These are phyloP conservation scores for Tachyglossus aculeatus DNA, from an alignment of 2,797 vertebrate genomes.

Conservation along the genomic window DNA sequence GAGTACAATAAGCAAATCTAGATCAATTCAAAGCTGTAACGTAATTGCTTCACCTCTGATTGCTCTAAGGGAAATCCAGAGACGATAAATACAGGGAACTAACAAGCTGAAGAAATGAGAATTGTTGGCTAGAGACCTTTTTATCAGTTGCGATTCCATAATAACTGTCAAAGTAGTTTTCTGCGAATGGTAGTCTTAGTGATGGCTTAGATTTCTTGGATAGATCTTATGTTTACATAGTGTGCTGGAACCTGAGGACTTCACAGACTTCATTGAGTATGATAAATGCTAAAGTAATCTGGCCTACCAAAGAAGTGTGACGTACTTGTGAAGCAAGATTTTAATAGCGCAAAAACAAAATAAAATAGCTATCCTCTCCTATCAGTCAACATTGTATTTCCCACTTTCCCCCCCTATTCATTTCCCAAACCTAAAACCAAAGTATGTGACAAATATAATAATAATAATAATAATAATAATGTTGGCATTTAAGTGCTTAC, in stretches of 20 bases:
- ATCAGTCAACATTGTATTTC: too few relatives aligned
- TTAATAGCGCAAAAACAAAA: too few relatives aligned
- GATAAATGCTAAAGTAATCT: too few relatives aligned
- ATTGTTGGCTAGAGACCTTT: not conserved
- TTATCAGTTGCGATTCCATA: not conserved
- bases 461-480: too few relatives aligned
- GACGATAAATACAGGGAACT: conserved; percentile 4
- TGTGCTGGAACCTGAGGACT: not conserved
- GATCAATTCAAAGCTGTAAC: conserved; percentile 19
- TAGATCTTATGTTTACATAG: not conserved
- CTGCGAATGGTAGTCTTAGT: not conserved
- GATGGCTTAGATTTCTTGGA: not conserved
- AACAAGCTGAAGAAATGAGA: conserved; percentile 21
- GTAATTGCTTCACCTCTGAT: conserved; percentile 22
- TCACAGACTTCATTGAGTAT: too few relatives aligned
- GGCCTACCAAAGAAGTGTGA: too few relatives aligned
- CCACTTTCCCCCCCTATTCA: too few relatives aligned
- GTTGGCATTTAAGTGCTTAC: too few relatives aligned
- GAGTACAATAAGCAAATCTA: not conserved
- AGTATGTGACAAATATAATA: too few relatives aligned
- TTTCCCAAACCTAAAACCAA: too few relatives aligned
- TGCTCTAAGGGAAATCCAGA: conserved; percentile 14
- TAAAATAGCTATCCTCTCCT: too few relatives aligned
- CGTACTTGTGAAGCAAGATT: too few relatives aligned
- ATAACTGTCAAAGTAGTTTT: conserved; percentile 3